Evolutionary conservation across 2,113 vertebrate species (phyloP), one percentile per base, ranked within the genome.

Genomic region (Tupaia chinensis): DNA sequence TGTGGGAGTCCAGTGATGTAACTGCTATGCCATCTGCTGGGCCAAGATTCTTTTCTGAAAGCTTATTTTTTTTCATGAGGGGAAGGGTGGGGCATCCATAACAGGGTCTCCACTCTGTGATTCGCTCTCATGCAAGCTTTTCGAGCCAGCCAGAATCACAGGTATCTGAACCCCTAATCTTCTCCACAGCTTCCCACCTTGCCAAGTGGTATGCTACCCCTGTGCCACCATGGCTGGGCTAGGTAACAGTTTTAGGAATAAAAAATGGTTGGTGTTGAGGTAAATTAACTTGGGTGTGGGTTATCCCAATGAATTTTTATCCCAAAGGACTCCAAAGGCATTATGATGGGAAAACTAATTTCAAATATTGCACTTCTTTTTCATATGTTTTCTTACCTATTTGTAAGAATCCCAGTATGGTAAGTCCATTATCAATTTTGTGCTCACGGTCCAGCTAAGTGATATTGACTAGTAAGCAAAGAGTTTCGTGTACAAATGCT

Each of bases 381-480:
- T 90, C 32, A 78, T n/a, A 72, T 58, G 14, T 58, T 61, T 53
- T 29, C 32, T 79, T 90, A 23, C 69, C 12, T 65, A 19, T 86
- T 63, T 94, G 23, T 83, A 80, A 76, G 70, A 70, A 56, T 82
- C 58, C 89, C 63, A 81, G 2, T 17, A 73, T 34, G 77, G 7
- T 61, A 81, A 65, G 53, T 81, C 3, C 60, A 15, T 34, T 68
- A 53, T 53, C 83, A 86, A 53, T 77, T 63, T 44, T 95, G 32
- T 25, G 94, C 93, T 91, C 8, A 79, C 58, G 82, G 61, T 79
- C 29, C 14, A 90, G 25, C 10, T 53, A 58, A 78, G 27, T 91
- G 60, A 84, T 77, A 94, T 85, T 84, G 27, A 72, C 20, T 89
- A 2, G 65, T 56, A 95, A 92, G 70, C 60, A 60, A 74, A 96